A percentile compares a stretch with the other conserved stretches of the same genome.
phyloP scores from a whole-genome alignment of 2,797 vertebrate genomes.

The Spinus olivaceus region DNA sequence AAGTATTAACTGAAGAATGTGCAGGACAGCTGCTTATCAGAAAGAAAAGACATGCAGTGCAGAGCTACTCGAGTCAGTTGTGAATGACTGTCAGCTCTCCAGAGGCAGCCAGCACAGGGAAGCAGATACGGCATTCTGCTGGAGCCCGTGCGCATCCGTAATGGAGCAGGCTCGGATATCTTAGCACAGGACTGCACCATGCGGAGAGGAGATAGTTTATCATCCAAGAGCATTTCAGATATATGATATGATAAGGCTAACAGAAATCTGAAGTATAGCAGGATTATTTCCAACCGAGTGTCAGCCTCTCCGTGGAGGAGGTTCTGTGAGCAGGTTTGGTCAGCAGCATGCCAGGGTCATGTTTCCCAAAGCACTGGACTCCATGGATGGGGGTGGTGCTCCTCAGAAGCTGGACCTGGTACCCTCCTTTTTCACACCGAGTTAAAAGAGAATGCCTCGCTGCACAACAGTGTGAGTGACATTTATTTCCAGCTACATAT shows the following conservation, averaged over 20 bases:
- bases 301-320: neutral
- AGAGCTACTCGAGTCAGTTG: neutral
- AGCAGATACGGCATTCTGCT: neutral
- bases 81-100: slow-evolving; percentile 18
- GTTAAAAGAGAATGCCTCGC: neutral
- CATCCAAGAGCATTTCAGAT: neutral
- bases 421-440: neutral
- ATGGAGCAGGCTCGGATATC: slow-evolving; percentile 22
- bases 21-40: slow-evolving; percentile 28
- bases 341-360: accelerated
- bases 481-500: neutral
- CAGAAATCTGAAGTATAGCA: slow-evolving; percentile 25
- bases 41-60: neutral
- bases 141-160: neutral
- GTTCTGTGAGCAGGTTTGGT: neutral
- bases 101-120: neutral
- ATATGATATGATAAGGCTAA: neutral
- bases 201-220: neutral
- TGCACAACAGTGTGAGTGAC: neutral
- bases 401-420: neutral
- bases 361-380: neutral
- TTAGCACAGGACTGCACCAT: neutral
- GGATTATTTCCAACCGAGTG: neutral
- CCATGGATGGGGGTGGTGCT: accelerated
- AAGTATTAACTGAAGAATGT: slow-evolving; percentile 64